These are phyloP conservation scores for Redunca redunca DNA, from an alignment of 2,113 vertebrate genomes.

Conservation along the genomic window DNA sequence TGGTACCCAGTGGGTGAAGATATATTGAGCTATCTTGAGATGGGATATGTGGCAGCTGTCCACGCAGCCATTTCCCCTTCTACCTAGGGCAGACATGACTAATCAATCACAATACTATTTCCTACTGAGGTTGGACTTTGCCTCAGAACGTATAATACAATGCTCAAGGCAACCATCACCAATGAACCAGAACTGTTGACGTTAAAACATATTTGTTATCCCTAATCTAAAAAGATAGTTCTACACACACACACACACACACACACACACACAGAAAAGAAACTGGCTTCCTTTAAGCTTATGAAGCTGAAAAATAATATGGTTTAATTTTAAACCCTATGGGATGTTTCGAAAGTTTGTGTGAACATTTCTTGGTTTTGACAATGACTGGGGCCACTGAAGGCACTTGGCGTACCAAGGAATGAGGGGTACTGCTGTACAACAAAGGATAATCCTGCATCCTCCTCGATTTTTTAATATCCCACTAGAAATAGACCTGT, in stretches of 20 bases:
- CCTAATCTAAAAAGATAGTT: background rate
- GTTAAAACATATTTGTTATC: background rate
- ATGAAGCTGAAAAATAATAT: background rate
- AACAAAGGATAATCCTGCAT: background rate
- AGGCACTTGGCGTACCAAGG: background rate
- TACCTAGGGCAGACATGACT: background rate
- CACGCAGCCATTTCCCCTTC: background rate
- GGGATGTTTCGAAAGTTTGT: background rate
- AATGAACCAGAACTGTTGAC: background rate
- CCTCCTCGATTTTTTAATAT: background rate
- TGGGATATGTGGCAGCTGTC: background rate
- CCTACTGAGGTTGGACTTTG: background rate
- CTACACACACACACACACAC: background rate
- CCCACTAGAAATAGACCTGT: background rate
- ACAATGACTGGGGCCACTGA: background rate
- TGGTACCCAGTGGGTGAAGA: background rate
- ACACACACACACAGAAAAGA: background rate
- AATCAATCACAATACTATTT: background rate
- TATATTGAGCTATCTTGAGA: background rate
- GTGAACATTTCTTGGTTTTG: background rate
- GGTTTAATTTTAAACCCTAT: background rate
- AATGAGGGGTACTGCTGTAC: background rate
- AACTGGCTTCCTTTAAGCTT: background rate
- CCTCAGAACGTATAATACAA: background rate
- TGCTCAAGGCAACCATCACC: background rate